Percentiles rank a stretch among this genome's conserved stretches.
These are phyloP conservation scores for Troglohyphantes excavatus DNA, from an alignment of 2,888 invertebrate genomes.

Conservation along the genomic window DNA sequence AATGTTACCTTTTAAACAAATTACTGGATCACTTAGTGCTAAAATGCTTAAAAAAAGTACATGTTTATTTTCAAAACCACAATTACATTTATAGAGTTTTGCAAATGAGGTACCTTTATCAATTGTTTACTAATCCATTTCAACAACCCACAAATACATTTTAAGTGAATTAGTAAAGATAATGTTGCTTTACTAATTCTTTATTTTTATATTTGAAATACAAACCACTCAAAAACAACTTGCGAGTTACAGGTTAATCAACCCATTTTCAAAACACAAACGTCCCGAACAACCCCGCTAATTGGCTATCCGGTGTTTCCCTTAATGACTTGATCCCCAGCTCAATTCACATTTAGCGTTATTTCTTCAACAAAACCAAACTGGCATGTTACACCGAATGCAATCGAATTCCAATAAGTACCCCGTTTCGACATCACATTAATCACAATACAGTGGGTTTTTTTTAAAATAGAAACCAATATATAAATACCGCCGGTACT, in stretches of 20 bases:
- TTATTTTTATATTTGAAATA: too few relatives aligned
- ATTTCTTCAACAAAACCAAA: constrained; percentile 12
- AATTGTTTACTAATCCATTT: too few relatives aligned
- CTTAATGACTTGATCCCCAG: constrained; percentile 31
- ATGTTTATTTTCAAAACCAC: too few relatives aligned
- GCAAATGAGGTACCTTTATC: too few relatives aligned
- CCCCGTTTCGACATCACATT: constrained; percentile 14
- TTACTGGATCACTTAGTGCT: too few relatives aligned
- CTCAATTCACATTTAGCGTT: constrained; percentile 18
- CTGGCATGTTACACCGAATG: constrained; percentile 25
- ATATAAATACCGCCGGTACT: constrained; percentile 7
- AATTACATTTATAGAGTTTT: too few relatives aligned
- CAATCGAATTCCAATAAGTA: constrained; percentile 65
- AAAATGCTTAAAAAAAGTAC: too few relatives aligned
- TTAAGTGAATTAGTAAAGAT: too few relatives aligned
- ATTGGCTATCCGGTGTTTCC: constrained; percentile 21
- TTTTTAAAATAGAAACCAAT: constrained; percentile 1
- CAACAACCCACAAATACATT: too few relatives aligned
- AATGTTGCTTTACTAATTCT: too few relatives aligned
- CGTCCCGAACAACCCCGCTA: constrained; percentile 19
- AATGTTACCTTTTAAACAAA: too few relatives aligned
- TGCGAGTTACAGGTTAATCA: background rate
- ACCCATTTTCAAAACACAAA: constrained; percentile 22
- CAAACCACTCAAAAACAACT: too few relatives aligned
- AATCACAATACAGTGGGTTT: constrained; percentile 23